These are phyloP conservation scores for Cyclargus thomasi DNA, from an alignment of 1,140 invertebrate species.

Conservation along the genomic window DNA sequence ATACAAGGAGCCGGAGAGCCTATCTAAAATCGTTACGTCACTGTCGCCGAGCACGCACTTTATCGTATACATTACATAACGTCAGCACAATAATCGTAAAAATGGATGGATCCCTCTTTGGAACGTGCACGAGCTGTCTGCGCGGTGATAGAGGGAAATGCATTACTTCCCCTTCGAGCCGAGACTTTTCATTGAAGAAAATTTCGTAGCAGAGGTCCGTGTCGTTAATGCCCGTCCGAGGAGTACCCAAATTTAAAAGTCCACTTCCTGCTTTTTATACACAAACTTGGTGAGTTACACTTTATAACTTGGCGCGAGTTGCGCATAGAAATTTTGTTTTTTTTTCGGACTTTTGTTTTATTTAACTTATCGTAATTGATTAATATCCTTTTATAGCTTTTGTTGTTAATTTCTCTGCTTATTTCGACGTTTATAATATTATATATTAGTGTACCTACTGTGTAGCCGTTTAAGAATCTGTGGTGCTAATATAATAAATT, in stretches of 20 bases:
- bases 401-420: background rate
- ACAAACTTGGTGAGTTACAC: conserved; percentile 23
- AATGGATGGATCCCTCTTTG: conserved; percentile 48
- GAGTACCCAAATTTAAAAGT: conserved; percentile 61
- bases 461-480: too few relatives aligned
- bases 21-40: background rate
- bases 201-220: conserved; percentile 54
- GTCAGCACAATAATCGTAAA: conserved; percentile 69
- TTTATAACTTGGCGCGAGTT: conserved; percentile 10
- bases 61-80: conserved; percentile 11
- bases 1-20: background rate
- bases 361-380: background rate
- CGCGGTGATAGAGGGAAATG: conserved; percentile 68
- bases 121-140: conserved; percentile 64
- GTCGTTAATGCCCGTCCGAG: conserved; percentile 60
- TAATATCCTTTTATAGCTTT: background rate
- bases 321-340: conserved; percentile 1
- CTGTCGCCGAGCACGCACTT: background rate
- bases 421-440: too few relatives aligned
- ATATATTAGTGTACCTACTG: too few relatives aligned
- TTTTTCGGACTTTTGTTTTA: background rate
- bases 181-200: background rate
- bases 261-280: conserved; percentile 53
- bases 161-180: conserved; percentile 63
- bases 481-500: too few relatives aligned